phyloP scores from a whole-genome alignment of 2,113 vertebrate species.

The Nematolebias whitei region DNA sequence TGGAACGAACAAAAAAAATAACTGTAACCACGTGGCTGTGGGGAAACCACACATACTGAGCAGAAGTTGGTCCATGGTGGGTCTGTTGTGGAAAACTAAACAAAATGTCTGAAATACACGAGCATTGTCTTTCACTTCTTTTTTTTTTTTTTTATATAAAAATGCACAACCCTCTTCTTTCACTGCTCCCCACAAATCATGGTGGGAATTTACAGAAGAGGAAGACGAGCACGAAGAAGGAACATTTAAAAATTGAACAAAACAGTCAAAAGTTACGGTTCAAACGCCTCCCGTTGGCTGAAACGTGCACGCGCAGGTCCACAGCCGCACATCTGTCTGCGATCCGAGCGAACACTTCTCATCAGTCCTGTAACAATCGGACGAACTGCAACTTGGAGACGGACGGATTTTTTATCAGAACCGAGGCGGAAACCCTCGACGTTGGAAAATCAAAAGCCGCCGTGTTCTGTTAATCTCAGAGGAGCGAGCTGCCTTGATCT shows the following conservation, averaged over 20 bases:
- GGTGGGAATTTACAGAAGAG: slow-evolving; percentile 29
- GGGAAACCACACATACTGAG: background rate
- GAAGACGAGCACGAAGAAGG: slow-evolving; percentile 6
- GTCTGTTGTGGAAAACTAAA: too few species aligned
- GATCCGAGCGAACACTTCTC: background rate
- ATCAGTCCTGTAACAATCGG: too few species aligned
- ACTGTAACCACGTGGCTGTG: background rate
- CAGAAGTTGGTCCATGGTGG: background rate
- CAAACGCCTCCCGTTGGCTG: too few species aligned
- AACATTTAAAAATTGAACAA: slow-evolving; percentile 9
- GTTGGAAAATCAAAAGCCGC: slow-evolving; percentile 45
- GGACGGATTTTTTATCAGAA: too few species aligned
- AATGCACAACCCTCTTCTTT: slow-evolving; percentile 41
- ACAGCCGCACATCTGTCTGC: slow-evolving; percentile 21
- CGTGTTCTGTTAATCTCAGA: slow-evolving; percentile 29
- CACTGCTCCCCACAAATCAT: slow-evolving; percentile 25
- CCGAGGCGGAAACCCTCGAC: too few species aligned
- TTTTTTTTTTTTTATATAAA: too few species aligned
- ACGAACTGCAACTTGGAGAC: too few species aligned
- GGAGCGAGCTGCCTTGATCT: too few species aligned
- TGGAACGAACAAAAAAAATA: slow-evolving; percentile 1
- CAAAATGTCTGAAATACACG: too few species aligned
- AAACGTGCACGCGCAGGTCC: slow-evolving; percentile 38
- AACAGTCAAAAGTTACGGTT: slow-evolving; percentile 61
- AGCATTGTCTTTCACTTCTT: too few species aligned